Evolutionary conservation across 92 coral and sea anemone species (phyloP), one percentile per base, ranked within the genome.

Genomic region (Montipora capitata): DNA sequence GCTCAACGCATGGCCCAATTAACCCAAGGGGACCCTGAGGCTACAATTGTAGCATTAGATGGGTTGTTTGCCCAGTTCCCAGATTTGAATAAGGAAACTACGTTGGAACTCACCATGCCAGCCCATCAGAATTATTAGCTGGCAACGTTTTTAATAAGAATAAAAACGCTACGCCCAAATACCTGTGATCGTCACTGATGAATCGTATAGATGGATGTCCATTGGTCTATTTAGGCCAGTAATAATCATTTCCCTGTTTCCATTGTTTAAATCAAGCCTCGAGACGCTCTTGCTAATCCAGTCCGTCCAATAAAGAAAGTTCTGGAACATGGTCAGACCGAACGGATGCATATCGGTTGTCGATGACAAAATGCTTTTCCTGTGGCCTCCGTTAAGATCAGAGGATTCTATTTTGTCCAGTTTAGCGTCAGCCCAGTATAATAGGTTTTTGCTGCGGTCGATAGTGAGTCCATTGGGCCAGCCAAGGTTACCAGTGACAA

Each of bases 401-500:
- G 94, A 83, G 2, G 89, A 77, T 52, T 93, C 94, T 12, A 93
- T 52, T 88, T 80, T 86, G 52, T 88, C 92, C 43, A 68, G 81
- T 51, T 42, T 49, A 35, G 85, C 72, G 72, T 93, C 96, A 10
- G 83, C 83, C 96, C 96, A 93, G 88, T 66, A 91, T 67, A 93
- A 79, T 16, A 40, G 77, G 61, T 86, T 87, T 1, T 90, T 40
- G 16, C 83, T 20, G 42, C 66, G 85, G 59, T 93, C 94, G n/a
- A 91, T 62, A 3, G 77, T 72, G 56, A 72, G 57, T 72, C 77
- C 77, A 72, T 72, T 72, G 77, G 96, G 96, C 83, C 82, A 70
- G 17, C 73, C 58, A 14, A 93, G 90, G 70, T 62, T 77, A 1
- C 56, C 43, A 12, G 92, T 83, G 4, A 93, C 77, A 17, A 93